Evolutionary conservation across 2,888 invertebrate species (phyloP), one percentile per base, ranked within the genome.

Genomic region (Amiota communis): DNA sequence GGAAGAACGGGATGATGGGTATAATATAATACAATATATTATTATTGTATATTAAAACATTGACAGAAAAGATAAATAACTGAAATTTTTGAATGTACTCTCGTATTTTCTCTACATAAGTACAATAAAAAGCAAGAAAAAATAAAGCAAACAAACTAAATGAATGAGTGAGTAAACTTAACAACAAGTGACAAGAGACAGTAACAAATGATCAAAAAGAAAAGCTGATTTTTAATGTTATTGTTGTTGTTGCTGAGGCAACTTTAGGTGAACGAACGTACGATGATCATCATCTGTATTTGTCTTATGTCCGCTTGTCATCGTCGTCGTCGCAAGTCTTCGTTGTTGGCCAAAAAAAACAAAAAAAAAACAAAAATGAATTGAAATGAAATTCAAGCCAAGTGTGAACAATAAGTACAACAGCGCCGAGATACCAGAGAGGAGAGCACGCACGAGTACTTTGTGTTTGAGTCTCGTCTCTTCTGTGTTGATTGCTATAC

Each of bases 221-320:
- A 36, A 36, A 36, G 8, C 36, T 36, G 36, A 36, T 36, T 36
- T 36, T 36, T 36, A 6, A 36, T 36, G 36, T 36, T 36, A 6
- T 36, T 36, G 36, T 36, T 36, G 36, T 36, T 36, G 36, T 6
- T 36, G 36, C 36, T 10, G 57, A 57, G 57, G 10, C 9, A 57
- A 57, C 13, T n/a, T 15, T 47, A 47, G 64, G 64, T 64, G 64
- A 64, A 57, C 57, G 57, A 13, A 64, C 64, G 64, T 15, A 64
- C 64, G 47, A 64, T 47, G 47, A n/a, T 15, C 36, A 36, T 36
- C 36, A 36, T 36, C 36, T 36, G 2, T 36, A 36, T 36, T 10
- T 8, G 11, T 12, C n/a, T 47, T 15, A 10, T 23, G n/a, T 13
- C 47, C 2, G 64, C 64, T 23, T 46, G 47, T 64, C 47, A 13